These are phyloP conservation scores for Lycia hirtaria DNA, from an alignment of 2,888 invertebrate species.

Conservation along the genomic window DNA sequence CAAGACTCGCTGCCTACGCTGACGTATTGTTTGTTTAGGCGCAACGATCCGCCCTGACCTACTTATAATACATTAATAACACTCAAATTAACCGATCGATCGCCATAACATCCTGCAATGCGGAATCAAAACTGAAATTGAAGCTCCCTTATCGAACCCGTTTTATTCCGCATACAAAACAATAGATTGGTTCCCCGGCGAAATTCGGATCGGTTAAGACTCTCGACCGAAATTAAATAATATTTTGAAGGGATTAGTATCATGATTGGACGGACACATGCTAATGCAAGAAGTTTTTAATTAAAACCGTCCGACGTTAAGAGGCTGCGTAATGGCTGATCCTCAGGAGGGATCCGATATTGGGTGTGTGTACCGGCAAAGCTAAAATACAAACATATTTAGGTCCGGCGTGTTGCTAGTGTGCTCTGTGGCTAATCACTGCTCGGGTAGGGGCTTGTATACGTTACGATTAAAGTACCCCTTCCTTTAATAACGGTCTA, in stretches of 20 bases:
- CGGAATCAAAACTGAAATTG: constrained; percentile 25
- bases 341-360: constrained; percentile 81
- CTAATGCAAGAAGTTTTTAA: constrained; percentile 85
- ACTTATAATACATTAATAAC: constrained; percentile 70
- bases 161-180: constrained; percentile 43
- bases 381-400: constrained; percentile 84
- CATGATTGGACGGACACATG: constrained; percentile 78
- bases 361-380: constrained; percentile 74
- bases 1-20: constrained; percentile 64
- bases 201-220: constrained; percentile 45
- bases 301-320: constrained; percentile 83
- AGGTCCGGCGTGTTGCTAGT: constrained; percentile 75
- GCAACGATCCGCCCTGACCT: constrained; percentile 56
- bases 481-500: constrained; percentile 62
- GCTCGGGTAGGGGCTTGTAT: constrained; percentile 62
- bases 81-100: constrained; percentile 56
- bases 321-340: constrained; percentile 83
- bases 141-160: constrained; percentile 32
- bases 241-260: constrained; percentile 78
- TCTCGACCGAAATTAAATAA: constrained; percentile 72
- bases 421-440: constrained; percentile 78
- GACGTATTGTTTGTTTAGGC: constrained; percentile 75
- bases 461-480: constrained; percentile 68
- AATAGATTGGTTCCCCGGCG: constrained; percentile 39
- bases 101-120: constrained; percentile 17